Conservation (phyloP, 2,797 vertebrate species). For the Pantherophis vulpinus region DNA sequence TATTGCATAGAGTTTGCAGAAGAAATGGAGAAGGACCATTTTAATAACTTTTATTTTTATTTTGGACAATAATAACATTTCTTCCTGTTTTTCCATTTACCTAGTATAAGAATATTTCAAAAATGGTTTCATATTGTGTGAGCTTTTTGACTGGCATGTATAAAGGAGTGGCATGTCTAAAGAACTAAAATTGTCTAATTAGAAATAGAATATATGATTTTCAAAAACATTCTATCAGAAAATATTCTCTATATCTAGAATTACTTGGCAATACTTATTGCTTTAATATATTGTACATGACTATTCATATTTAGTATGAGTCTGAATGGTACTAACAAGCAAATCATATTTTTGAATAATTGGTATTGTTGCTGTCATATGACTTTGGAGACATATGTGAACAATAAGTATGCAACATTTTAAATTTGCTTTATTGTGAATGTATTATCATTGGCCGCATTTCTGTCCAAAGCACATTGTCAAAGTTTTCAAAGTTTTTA, state of each 20-base stretch:
- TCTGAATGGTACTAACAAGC: conserved; percentile 53
- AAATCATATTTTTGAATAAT: conserved; percentile 61
- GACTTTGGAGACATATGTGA: conserved; percentile 53
- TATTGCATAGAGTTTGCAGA: too few species aligned
- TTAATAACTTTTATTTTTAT: neutral
- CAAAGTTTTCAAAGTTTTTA: conserved; percentile 38
- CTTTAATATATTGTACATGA: conserved; percentile 42
- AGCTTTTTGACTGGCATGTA: neutral
- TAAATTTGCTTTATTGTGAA: conserved; percentile 47
- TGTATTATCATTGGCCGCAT: conserved; percentile 32
- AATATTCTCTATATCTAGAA: neutral
- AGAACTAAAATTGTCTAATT: conserved; percentile 9
- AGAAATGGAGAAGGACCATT: neutral
- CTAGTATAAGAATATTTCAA: neutral
- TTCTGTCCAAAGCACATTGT: conserved; percentile 43
- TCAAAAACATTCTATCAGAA: too few species aligned
- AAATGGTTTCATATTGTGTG: neutral
- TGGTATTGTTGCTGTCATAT: conserved; percentile 52
- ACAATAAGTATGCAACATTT: conserved; percentile 55
- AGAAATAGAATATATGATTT: neutral
- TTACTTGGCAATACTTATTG: conserved; percentile 24
- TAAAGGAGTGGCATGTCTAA: neutral
- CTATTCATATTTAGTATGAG: conserved; percentile 46
- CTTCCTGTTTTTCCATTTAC: neutral
- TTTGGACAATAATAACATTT: neutral